Evolutionary conservation across 1,140 invertebrate species (phyloP).

Genomic region (Bombus polaris): DNA sequence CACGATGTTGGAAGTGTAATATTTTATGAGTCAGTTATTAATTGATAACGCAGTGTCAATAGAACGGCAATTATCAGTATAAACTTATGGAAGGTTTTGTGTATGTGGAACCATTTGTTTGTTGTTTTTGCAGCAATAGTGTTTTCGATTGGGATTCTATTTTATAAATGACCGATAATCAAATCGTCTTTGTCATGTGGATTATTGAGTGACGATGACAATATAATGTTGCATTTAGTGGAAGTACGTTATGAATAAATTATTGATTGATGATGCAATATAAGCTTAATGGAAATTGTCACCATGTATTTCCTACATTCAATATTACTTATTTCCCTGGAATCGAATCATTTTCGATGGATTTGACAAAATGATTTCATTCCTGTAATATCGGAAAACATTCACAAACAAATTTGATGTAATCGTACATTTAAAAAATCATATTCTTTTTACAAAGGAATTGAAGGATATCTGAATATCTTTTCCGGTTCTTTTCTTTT

Average conservation of each 20-base stretch:
- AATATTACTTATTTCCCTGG: too few relatives aligned
- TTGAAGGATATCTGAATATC: neutral
- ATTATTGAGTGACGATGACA: neutral
- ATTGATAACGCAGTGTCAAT: neutral
- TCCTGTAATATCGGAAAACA: too few relatives aligned
- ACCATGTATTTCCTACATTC: neutral
- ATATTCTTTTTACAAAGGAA: neutral
- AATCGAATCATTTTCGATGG: too few relatives aligned
- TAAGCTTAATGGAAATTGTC: constrained; percentile 1
- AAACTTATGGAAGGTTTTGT: neutral
- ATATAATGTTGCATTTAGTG: neutral
- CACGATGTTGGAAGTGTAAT: neutral
- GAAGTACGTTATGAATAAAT: neutral
- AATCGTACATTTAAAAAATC: too few relatives aligned
- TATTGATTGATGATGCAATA: neutral
- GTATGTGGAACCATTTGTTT: neutral
- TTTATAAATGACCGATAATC: neutral
- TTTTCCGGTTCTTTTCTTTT: neutral
- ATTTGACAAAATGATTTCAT: too few relatives aligned
- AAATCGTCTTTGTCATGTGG: neutral
- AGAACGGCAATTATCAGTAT: neutral
- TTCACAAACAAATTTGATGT: too few relatives aligned
- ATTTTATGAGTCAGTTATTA: neutral
- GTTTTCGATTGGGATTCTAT: neutral
- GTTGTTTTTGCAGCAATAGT: neutral